Evolutionary conservation across 2,797 vertebrate genomes (phyloP).

Genomic region (Amazona ochrocephala): DNA sequence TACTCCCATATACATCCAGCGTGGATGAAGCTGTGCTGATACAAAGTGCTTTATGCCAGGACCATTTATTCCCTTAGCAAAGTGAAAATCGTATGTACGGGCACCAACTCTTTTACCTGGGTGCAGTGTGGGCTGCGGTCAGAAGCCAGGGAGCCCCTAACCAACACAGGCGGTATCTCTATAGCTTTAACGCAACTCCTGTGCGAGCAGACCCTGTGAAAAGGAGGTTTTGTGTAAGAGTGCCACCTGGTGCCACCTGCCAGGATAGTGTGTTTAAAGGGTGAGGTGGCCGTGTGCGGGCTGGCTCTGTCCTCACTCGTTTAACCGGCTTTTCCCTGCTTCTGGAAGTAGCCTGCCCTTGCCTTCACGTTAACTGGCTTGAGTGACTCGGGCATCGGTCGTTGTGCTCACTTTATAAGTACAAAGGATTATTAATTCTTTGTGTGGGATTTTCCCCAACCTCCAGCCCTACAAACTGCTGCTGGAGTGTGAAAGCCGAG

Average conservation of each 20-base stretch:
- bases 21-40: background rate
- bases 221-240: slow-evolving; percentile 56
- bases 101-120: background rate
- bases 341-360: background rate
- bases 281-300: background rate
- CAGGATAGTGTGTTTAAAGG: slow-evolving; percentile 12
- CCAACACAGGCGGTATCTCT: background rate
- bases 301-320: background rate
- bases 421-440: background rate
- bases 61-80: background rate
- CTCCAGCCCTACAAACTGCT: background rate
- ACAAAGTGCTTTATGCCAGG: background rate
- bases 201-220: background rate
- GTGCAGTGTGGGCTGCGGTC: background rate
- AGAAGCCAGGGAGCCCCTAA: background rate
- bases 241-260: slow-evolving; percentile 65
- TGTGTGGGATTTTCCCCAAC: background rate
- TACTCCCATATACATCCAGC: background rate
- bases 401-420: background rate
- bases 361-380: background rate
- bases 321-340: slow-evolving; percentile 1
- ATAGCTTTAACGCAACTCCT: background rate
- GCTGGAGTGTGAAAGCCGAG: background rate
- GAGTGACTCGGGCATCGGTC: background rate
- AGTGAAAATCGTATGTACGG: background rate